A percentile compares a stretch with the other conserved stretches of the same genome.
Conservation (phyloP, 2,797 vertebrate species). For the Falco concolor region DNA sequence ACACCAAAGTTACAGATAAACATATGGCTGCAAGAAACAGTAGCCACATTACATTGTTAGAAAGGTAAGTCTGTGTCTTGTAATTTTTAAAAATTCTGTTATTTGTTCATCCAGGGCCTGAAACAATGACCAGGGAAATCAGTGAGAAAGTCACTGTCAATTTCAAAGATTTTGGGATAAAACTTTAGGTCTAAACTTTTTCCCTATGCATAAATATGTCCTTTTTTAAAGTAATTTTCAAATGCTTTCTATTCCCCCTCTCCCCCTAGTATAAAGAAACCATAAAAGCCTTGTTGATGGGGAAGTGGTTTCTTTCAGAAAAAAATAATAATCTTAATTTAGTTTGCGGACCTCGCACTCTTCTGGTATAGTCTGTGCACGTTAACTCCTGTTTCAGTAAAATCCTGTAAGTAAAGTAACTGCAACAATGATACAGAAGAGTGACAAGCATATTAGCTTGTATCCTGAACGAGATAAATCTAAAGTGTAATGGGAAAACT, state of each 20-base stretch:
- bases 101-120: not conserved
- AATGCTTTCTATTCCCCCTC: not conserved
- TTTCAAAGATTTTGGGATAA: not conserved
- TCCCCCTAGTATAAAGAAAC: not conserved
- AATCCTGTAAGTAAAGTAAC: not conserved
- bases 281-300: not conserved
- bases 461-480: not conserved
- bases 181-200: not conserved
- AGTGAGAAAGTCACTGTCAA: not conserved
- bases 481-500: not conserved
- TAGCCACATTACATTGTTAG: not conserved
- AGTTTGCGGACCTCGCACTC: not conserved
- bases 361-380: not conserved
- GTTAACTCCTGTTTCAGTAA: not conserved
- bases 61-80: not conserved
- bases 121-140: not conserved
- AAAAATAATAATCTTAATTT: not conserved
- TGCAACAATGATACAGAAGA: not conserved
- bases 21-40: not conserved
- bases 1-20: slow-evolving; percentile 18
- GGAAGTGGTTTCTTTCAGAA: not conserved
- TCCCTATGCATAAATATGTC: rapidly evolving
- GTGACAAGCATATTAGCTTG: not conserved
- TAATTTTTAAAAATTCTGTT: not conserved
- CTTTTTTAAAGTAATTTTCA: not conserved